These are phyloP conservation scores for Eulacestoma nigropectus DNA, from an alignment of 2,113 vertebrate species.

Conservation along the genomic window DNA sequence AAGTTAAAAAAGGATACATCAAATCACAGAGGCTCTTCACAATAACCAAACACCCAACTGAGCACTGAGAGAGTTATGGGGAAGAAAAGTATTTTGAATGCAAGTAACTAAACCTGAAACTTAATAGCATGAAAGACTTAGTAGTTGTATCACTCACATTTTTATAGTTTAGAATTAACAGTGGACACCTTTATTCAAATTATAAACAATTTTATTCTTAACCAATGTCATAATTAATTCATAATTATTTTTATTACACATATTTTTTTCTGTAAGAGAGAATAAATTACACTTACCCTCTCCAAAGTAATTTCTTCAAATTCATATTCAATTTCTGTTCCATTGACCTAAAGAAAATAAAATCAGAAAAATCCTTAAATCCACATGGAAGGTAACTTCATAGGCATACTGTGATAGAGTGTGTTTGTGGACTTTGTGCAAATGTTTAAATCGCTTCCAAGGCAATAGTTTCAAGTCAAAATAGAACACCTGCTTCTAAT, in stretches of 20 bases:
- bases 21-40: neutral
- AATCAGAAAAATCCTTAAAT: conserved; percentile 37
- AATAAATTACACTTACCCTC: conserved; percentile 79
- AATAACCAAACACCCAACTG: fast-evolving
- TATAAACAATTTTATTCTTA: neutral
- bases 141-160: neutral
- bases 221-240: neutral
- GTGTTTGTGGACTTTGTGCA: neutral
- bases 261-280: neutral
- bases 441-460: neutral
- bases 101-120: neutral
- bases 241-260: neutral
- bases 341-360: conserved; percentile 83
- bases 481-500: neutral
- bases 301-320: conserved; percentile 99
- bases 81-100: neutral
- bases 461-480: neutral
- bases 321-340: conserved; percentile 97
- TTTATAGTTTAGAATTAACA: neutral
- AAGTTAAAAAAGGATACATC: neutral
- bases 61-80: neutral
- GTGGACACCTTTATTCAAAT: neutral
- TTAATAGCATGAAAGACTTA: neutral
- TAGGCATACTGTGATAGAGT: neutral
- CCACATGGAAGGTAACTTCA: neutral